phyloP scores from a whole-genome alignment of 2,797 vertebrate genomes.

The Hydrophis major region DNA sequence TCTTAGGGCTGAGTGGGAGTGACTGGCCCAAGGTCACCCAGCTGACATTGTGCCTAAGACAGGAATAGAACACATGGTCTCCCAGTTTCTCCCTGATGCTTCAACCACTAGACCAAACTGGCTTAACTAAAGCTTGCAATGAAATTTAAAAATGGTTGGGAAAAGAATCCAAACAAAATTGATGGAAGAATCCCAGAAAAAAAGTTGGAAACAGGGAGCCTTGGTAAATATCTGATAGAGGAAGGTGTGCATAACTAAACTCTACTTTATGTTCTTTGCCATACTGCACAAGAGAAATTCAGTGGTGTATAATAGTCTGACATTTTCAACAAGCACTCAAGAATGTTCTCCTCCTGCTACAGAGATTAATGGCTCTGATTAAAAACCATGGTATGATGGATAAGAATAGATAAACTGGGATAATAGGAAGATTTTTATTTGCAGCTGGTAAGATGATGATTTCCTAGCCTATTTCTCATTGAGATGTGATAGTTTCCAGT shows the following conservation, averaged over 20 bases:
- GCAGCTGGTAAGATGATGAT: slow-evolving; percentile 8
- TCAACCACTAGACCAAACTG: no score
- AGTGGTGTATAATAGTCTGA: slow-evolving; percentile 10
- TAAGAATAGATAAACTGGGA: slow-evolving; percentile 20
- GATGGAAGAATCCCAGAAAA: background rate
- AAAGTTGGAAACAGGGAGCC: background rate
- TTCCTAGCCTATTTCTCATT: slow-evolving; percentile 11
- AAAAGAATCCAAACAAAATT: background rate
- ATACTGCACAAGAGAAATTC: slow-evolving; percentile 3
- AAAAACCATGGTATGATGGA: slow-evolving; percentile 20
- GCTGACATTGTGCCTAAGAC: no score
- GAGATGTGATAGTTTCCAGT: background rate
- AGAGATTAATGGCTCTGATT: slow-evolving; percentile 32
- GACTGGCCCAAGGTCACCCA: no score
- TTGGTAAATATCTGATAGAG: background rate
- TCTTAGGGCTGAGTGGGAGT: no score
- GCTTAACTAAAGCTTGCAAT: background rate
- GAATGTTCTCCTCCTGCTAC: slow-evolving; percentile 6
- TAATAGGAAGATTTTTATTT: slow-evolving; percentile 20
- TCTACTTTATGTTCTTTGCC: background rate
- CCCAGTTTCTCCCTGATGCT: no score
- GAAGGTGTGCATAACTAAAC: background rate
- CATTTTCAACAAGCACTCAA: slow-evolving; percentile 32
- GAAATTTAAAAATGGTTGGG: background rate
- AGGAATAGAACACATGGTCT: no score